A percentile compares a stretch with the other conserved stretches of the same genome.
Conservation (phyloP, 37 sponge, comb jelly and placozoan species). For the Axinella damicornis region DNA sequence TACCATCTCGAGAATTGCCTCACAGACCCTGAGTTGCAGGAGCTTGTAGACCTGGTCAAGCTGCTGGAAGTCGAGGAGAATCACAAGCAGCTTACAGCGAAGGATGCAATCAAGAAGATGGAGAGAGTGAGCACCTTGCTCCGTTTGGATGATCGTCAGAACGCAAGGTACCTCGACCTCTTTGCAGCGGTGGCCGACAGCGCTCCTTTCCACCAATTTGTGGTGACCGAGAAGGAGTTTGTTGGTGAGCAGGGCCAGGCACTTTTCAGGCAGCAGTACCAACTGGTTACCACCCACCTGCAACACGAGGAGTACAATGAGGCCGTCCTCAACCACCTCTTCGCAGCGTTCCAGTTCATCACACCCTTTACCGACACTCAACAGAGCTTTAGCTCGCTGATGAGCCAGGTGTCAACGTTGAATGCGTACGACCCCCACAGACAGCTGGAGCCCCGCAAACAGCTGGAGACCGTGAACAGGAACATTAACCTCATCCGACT, state of each 20-base stretch:
- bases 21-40: conserved; percentile 38
- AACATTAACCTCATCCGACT: conserved; percentile 85
- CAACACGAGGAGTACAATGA: conserved; percentile 94
- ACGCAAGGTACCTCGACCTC: conserved; percentile 27
- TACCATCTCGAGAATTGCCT: conserved; percentile 68
- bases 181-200: conserved; percentile 67
- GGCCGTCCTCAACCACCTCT: conserved; percentile 85
- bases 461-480: conserved; percentile 73
- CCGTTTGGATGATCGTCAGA: neutral
- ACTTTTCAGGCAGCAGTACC: conserved; percentile 69
- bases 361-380: conserved; percentile 71
- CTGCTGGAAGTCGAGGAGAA: conserved; percentile 20
- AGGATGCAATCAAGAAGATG: conserved; percentile 54
- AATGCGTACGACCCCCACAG: conserved; percentile 42
- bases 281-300: conserved; percentile 81
- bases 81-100: conserved; percentile 54
- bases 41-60: conserved; percentile 50
- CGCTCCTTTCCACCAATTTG: conserved; percentile 72
- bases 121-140: conserved; percentile 42
- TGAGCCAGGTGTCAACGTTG: conserved; percentile 56
- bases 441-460: conserved; percentile 19
- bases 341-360: conserved; percentile 82
- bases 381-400: conserved; percentile 54
- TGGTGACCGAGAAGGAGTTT: conserved; percentile 68
- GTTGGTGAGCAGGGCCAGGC: conserved; percentile 50